Percentiles rank a stretch among this genome's conserved stretches.
phyloP scores from a whole-genome alignment of 1,140 invertebrate genomes.

The Halyomorpha halys region DNA sequence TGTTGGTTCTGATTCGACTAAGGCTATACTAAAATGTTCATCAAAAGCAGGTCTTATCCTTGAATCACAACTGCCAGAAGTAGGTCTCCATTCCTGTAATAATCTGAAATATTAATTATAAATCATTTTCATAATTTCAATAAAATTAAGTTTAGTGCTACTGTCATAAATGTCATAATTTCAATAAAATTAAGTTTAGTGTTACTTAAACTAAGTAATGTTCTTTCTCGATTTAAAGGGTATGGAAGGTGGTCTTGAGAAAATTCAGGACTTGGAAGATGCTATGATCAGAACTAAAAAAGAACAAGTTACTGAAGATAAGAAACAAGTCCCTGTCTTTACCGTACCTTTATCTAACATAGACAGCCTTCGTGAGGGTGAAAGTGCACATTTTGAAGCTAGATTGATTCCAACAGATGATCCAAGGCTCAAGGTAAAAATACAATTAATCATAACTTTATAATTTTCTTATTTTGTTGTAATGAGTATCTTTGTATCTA shows the following conservation, averaged over 20 bases:
- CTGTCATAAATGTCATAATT: too few species aligned
- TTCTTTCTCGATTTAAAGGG: slow-evolving; percentile 41
- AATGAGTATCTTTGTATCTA: too few species aligned
- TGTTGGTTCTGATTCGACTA: slow-evolving; percentile 78
- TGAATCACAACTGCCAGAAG: slow-evolving; percentile 86
- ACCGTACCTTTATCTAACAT: slow-evolving; percentile 80
- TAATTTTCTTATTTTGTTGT: too few species aligned
- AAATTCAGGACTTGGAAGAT: slow-evolving; percentile 86
- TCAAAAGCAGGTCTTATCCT: slow-evolving; percentile 87
- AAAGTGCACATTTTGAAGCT: slow-evolving; percentile 91
- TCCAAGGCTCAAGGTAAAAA: slow-evolving; percentile 70
- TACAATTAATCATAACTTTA: too few species aligned
- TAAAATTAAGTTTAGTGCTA: background rate
- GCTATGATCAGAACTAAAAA: slow-evolving; percentile 61
- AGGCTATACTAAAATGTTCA: slow-evolving; percentile 71
- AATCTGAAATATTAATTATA: background rate
- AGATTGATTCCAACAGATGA: slow-evolving; percentile 85
- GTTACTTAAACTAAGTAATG: background rate
- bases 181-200: background rate
- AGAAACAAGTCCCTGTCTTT: slow-evolving; percentile 77
- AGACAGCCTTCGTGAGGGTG: slow-evolving; percentile 73
- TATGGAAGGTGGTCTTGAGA: slow-evolving; percentile 85
- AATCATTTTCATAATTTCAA: background rate
- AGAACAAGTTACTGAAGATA: slow-evolving; percentile 55
- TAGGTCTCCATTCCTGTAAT: slow-evolving; percentile 34